These are phyloP conservation scores for Bostrychus sinensis DNA, from an alignment of 2,113 vertebrate genomes.

Conservation along the genomic window DNA sequence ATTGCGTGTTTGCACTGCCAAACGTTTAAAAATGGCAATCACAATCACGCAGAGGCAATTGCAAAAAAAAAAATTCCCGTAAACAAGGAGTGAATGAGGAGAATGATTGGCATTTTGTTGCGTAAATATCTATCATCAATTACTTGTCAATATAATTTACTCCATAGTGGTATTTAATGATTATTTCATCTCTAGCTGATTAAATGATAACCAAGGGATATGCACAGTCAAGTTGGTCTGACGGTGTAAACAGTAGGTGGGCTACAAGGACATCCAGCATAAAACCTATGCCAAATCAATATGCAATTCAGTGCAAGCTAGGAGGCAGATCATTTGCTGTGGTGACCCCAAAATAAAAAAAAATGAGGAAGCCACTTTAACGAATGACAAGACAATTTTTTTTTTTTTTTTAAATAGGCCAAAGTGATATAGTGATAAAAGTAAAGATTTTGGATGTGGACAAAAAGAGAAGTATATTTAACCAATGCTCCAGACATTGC, in stretches of 20 bases:
- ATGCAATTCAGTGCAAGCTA: too few species aligned
- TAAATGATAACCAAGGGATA: neutral
- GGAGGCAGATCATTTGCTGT: too few species aligned
- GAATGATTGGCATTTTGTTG: neutral
- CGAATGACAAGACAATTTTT: neutral
- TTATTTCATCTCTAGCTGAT: neutral
- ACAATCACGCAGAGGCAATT: slow-evolving; percentile 1
- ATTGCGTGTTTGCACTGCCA: neutral
- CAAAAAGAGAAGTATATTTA: neutral
- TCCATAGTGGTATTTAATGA: too few species aligned
- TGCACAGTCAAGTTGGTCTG: neutral
- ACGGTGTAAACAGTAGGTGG: too few species aligned
- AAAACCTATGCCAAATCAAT: too few species aligned
- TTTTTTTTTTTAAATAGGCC: neutral
- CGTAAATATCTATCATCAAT: slow-evolving; percentile 1
- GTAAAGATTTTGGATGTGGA: neutral
- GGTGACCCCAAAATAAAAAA: too few species aligned
- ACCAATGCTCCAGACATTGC: neutral
- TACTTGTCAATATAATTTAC: neutral
- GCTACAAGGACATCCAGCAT: too few species aligned
- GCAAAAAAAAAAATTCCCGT: neutral
- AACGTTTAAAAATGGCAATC: slow-evolving; percentile 4
- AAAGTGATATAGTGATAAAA: neutral
- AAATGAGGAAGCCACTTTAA: too few species aligned
- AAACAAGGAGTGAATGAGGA: neutral